Conservation (phyloP, 2,888 invertebrate genomes). For the Cheilosia grossa region DNA sequence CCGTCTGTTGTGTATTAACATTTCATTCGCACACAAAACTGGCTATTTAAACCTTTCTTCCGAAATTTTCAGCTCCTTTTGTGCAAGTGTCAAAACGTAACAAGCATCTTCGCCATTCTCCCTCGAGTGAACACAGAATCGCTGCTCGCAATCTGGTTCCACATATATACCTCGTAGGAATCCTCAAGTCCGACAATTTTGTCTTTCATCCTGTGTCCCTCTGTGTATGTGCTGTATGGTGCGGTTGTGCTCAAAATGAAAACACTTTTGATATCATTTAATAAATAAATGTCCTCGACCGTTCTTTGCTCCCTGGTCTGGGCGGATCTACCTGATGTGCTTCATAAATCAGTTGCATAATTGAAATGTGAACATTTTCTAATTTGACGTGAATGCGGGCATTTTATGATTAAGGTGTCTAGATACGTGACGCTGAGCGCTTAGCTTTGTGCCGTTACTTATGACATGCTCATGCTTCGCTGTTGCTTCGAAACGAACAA, state of each 20-base stretch:
- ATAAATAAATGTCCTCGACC: conserved; percentile 41
- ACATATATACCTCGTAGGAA: conserved; percentile 2
- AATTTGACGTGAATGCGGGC: conserved; percentile 68
- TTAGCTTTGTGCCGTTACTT: conserved; percentile 30
- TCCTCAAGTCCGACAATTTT: conserved; percentile 6
- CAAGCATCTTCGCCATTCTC: conserved; percentile 30
- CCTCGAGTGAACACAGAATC: conserved; percentile 29
- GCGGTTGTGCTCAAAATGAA: conserved; percentile 38
- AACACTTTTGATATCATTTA: conserved; percentile 48
- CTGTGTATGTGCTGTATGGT: not conserved
- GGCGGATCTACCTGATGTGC: conserved; percentile 3
- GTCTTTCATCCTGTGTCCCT: not conserved
- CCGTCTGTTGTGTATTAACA: conserved; percentile 1
- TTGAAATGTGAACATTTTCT: conserved; percentile 67
- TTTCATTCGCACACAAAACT: conserved; percentile 3
- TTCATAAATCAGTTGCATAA: conserved; percentile 68
- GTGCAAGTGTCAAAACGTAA: conserved; percentile 61
- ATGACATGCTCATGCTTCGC: conserved; percentile 14
- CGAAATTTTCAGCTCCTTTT: conserved; percentile 6
- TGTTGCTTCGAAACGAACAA: conserved; percentile 36
- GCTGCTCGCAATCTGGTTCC: conserved; percentile 13
- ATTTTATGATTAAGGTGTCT: conserved; percentile 67
- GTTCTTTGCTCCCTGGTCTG: not conserved
- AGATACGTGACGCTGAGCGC: conserved; percentile 49
- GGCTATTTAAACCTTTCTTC: conserved; percentile 35